Base-by-base conservation (phyloP, 2,888 invertebrate genomes). In the Heliothis peltigera region DNA sequence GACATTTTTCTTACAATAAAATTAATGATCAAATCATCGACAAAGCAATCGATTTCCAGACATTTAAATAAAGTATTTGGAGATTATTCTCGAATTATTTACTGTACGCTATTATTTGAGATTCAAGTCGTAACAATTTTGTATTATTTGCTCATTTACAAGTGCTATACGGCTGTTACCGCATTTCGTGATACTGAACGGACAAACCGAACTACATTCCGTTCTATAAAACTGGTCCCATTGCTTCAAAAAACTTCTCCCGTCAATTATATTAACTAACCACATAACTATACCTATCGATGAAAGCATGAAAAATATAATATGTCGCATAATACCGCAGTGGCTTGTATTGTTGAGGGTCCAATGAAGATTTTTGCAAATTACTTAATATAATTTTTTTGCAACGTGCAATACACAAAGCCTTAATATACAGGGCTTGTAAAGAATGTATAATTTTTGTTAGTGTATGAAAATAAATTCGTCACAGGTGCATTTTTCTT, bases 31-130 rank as follows among this genome's bases (percentile, higher is more conserved):
- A n/a, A 70, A 32, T 42, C 19, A 25, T 65, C 19, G 12, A 53
- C 18, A 54, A 60, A 51, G 6, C 32, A 56, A 61, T 68, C 63
- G 49, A 64, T 76, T 72, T 58, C 59, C 10, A 57, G 49, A 47
- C 57, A 63, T 54, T 52, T 21, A 32, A 51, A 32, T 17, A 43
- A 54, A 21, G 8, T 44, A 46, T 42, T 44, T 57, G 51, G 59
- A 71, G 57, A 52, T 46, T 52, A 19, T 46, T 69, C 70, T 74
- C 63, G 44, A 74, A 70, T 70, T 28, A 49, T 56, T 57, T 8
- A 69, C 58, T 57, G 7, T 47, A 68, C 49, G 54, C 52, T 75
- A 70, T 75, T 56, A 49, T 59, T 71, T 62, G 72, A 59, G 54
- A 76, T 66, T 64, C n/a, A 64, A 43, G 28, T 60, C 47, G 22